phyloP scores from a whole-genome alignment of 2,888 invertebrate genomes.

The Amphipoea lucens region DNA sequence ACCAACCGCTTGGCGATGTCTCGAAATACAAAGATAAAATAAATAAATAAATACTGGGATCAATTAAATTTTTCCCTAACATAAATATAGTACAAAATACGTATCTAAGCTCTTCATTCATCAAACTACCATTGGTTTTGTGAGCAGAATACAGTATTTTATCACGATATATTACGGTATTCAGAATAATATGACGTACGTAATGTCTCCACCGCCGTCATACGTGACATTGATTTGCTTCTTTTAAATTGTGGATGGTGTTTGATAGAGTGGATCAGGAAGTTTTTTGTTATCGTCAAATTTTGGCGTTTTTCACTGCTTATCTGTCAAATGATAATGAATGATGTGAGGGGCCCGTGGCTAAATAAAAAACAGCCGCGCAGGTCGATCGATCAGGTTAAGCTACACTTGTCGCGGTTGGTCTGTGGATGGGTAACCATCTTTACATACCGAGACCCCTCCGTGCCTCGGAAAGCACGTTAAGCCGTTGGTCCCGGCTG shows the following conservation, averaged over 20 bases:
- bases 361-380: too few species aligned
- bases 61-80: neutral
- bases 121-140: conserved; percentile 6
- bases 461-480: too few species aligned
- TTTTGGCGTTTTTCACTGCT: neutral
- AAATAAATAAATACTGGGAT: too few species aligned
- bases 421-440: too few species aligned
- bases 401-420: too few species aligned
- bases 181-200: conserved; percentile 69
- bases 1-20: too few species aligned
- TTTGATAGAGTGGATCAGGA: conserved; percentile 58
- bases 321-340: neutral
- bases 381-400: too few species aligned
- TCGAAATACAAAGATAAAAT: too few species aligned
- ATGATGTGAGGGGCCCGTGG: too few species aligned
- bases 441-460: too few species aligned
- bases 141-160: conserved; percentile 33
- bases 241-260: conserved; percentile 76
- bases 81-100: neutral
- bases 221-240: conserved; percentile 81
- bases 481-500: too few species aligned
- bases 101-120: conserved; percentile 14
- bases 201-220: conserved; percentile 67
- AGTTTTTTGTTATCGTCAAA: neutral
- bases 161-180: conserved; percentile 35